Conservation (phyloP, 2,113 vertebrate species). For the Hiodon tergisus region DNA sequence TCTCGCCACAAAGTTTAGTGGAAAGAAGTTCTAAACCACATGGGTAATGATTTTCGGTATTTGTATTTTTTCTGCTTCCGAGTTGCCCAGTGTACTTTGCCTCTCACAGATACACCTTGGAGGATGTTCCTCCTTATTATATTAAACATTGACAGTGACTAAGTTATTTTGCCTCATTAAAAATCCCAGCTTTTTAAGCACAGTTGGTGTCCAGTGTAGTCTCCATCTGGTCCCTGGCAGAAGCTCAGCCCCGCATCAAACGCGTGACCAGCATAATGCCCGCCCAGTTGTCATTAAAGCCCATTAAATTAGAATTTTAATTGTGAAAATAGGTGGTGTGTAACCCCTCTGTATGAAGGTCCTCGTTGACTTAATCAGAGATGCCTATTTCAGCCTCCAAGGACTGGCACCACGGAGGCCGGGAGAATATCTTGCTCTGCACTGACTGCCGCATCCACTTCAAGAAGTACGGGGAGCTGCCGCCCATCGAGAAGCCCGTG, state of each 20-base stretch:
- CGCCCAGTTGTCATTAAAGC: no score
- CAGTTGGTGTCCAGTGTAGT: background rate
- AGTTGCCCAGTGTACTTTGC: no score
- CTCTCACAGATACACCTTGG: no score
- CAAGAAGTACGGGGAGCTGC: constrained; percentile 93
- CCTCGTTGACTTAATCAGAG: background rate
- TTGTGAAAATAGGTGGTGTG: background rate
- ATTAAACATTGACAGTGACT: background rate
- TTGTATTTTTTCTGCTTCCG: no score
- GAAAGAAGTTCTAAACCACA: no score
- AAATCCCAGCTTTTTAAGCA: background rate
- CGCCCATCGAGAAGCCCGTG: constrained; percentile 80
- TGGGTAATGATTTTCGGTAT: no score
- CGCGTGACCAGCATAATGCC: no score
- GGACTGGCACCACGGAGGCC: constrained; percentile 90
- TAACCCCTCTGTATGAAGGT: background rate
- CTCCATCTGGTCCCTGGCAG: background rate
- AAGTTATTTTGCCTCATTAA: constrained; percentile 7
- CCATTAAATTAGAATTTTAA: background rate
- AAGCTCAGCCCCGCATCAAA: background rate
- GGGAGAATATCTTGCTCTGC: constrained; percentile 84
- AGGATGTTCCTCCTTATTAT: background rate
- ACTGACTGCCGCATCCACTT: constrained; percentile 84
- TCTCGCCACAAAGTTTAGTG: no score
- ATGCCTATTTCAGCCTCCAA: constrained; percentile 73